Conservation (phyloP, 2,797 vertebrate species). For the Pangasius krempfi region DNA sequence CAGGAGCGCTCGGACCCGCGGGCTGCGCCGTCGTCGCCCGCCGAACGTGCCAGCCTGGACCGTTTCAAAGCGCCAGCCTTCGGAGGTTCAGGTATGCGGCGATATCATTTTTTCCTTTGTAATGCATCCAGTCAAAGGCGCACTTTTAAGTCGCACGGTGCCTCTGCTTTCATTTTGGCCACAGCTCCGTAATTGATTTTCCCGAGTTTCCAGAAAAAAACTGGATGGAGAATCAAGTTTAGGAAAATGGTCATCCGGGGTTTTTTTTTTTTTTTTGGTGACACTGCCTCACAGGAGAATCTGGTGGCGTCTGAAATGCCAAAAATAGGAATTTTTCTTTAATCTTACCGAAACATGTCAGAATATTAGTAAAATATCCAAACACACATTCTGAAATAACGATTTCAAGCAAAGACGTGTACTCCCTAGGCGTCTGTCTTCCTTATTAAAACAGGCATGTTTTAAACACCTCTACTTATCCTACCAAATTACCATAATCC, state of each 20-base stretch:
- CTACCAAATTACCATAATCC: constrained; percentile 81
- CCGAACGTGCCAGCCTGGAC: constrained; percentile 79
- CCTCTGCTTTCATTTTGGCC: constrained; percentile 73
- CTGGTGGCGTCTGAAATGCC: background rate
- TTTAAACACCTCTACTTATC: constrained; percentile 78
- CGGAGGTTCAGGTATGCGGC: constrained; percentile 82
- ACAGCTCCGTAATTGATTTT: constrained; percentile 72
- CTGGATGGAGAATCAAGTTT: background rate
- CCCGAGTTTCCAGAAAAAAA: constrained; percentile 8
- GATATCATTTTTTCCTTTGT: constrained; percentile 82
- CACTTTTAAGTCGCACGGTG: constrained; percentile 61
- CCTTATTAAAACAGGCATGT: constrained; percentile 67
- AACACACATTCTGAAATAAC: background rate
- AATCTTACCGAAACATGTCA: background rate
- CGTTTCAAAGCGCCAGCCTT: constrained; percentile 80
- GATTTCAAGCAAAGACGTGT: constrained; percentile 21
- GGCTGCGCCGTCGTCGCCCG: constrained; percentile 80
- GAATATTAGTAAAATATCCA: constrained; percentile 2
- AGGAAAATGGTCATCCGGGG: background rate
- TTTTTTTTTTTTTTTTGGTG: background rate
- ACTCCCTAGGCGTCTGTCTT: constrained; percentile 39
- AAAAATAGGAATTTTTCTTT: background rate
- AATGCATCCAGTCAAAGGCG: constrained; percentile 78
- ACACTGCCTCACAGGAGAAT: background rate
- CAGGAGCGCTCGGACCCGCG: constrained; percentile 74